phyloP scores from a whole-genome alignment of 2,888 invertebrate genomes.

The Lycocerus yunnanus region DNA sequence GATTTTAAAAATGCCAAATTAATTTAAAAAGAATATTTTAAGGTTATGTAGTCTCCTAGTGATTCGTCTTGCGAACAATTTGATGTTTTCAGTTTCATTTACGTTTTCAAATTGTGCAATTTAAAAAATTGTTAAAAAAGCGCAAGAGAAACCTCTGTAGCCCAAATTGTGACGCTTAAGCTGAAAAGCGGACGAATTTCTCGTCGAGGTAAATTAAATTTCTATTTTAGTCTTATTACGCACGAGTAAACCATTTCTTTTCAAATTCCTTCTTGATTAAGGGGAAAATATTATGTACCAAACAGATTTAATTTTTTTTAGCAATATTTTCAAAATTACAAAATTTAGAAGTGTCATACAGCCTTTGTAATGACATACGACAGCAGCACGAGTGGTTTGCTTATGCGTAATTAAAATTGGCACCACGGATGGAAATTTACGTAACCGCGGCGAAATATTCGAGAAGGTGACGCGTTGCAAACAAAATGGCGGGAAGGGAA shows the following conservation, averaged over 20 bases:
- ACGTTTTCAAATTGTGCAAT: background rate
- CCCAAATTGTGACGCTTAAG: background rate
- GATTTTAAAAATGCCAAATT: constrained; percentile 3
- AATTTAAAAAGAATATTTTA: background rate
- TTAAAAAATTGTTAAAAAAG: background rate
- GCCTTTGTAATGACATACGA: background rate
- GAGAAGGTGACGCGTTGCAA: background rate
- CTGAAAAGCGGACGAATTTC: background rate
- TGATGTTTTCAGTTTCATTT: background rate
- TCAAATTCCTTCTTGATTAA: too few relatives aligned
- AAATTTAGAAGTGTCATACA: too few relatives aligned
- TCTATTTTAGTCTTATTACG: too few relatives aligned
- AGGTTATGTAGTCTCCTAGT: background rate
- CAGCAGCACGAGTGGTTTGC: too few relatives aligned
- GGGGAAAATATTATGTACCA: too few relatives aligned
- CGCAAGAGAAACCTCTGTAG: background rate
- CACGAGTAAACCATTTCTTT: too few relatives aligned
- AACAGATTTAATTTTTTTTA: too few relatives aligned
- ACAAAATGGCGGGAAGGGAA: constrained; percentile 7
- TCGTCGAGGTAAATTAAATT: background rate
- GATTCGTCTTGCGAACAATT: background rate
- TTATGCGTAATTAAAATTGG: background rate
- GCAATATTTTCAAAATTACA: too few relatives aligned
- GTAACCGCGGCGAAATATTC: background rate
- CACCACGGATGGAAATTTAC: background rate